Conservation (phyloP, 2,888 invertebrate genomes). For the Theodoxus fluviatilis region DNA sequence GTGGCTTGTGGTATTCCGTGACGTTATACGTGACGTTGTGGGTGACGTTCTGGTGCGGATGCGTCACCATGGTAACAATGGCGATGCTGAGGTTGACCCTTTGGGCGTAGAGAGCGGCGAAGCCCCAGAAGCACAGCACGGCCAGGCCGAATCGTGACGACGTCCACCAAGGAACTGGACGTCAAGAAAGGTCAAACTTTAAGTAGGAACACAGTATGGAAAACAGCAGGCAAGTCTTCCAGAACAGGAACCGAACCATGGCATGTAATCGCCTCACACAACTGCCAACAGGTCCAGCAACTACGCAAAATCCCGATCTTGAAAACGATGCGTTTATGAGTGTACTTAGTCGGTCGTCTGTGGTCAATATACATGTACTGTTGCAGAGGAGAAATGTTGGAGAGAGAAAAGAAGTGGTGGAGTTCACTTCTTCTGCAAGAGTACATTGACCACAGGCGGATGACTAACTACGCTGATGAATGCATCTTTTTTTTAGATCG, state of each 20-base stretch:
- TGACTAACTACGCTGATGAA: too few relatives aligned
- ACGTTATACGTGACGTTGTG: background rate
- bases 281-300: too few relatives aligned
- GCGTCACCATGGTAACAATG: slow-evolving; percentile 68
- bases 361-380: too few relatives aligned
- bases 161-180: slow-evolving; percentile 56
- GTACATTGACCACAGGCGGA: too few relatives aligned
- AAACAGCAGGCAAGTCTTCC: background rate
- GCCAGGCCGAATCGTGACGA: slow-evolving; percentile 56
- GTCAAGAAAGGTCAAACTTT: background rate
- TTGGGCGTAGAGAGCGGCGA: slow-evolving; percentile 74
- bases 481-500: too few relatives aligned
- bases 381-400: too few relatives aligned
- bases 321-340: too few relatives aligned
- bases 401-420: too few relatives aligned
- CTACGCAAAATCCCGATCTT: too few relatives aligned
- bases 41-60: slow-evolving; percentile 29
- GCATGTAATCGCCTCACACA: background rate
- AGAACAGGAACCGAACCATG: background rate
- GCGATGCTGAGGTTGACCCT: slow-evolving; percentile 70
- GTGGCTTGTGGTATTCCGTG: background rate
- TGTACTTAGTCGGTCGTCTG: too few relatives aligned
- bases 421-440: too few relatives aligned
- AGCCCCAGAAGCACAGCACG: slow-evolving; percentile 59
- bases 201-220: too few relatives aligned